phyloP scores from a whole-genome alignment of 2,888 invertebrate genomes.

The Phyllotreta striolata region DNA sequence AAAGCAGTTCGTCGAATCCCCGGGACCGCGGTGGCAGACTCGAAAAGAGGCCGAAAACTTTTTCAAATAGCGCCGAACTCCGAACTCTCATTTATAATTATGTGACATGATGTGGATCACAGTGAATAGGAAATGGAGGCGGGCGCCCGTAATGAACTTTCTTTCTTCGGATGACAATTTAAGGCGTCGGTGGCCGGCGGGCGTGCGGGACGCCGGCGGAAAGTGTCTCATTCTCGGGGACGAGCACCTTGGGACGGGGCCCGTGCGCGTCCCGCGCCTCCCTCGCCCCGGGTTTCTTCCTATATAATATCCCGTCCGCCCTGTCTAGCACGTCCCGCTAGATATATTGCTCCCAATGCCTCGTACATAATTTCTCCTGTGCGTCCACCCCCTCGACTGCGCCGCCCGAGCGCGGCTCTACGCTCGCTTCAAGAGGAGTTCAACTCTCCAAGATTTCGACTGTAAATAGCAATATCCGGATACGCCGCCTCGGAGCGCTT shows the following conservation, averaged over 20 bases:
- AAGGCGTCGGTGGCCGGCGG: slow-evolving; percentile 51
- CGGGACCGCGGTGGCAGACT: slow-evolving; percentile 12
- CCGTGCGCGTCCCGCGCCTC: slow-evolving; percentile 36
- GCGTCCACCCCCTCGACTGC: slow-evolving; percentile 49
- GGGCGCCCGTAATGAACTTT: slow-evolving; percentile 53
- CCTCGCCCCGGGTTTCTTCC: slow-evolving; percentile 58
- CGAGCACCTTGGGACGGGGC: slow-evolving; percentile 58
- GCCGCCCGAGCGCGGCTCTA: slow-evolving; percentile 30
- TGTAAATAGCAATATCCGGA: slow-evolving; percentile 32
- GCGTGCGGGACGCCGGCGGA: slow-evolving; percentile 47
- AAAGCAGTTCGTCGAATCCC: slow-evolving; percentile 26
- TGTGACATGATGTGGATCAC: slow-evolving; percentile 33
- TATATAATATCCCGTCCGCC: slow-evolving; percentile 62
- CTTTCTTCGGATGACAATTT: slow-evolving; percentile 59
- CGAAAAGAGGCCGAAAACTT: slow-evolving; percentile 20
- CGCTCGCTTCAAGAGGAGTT: slow-evolving; percentile 25
- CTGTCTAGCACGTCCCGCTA: slow-evolving; percentile 62
- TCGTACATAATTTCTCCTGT: slow-evolving; percentile 63
- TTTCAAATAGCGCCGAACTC: slow-evolving; percentile 19
- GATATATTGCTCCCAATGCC: slow-evolving; percentile 64
- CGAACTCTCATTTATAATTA: slow-evolving; percentile 33
- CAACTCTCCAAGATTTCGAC: slow-evolving; percentile 35
- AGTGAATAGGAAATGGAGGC: slow-evolving; percentile 34
- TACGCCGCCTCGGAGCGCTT: slow-evolving; percentile 6
- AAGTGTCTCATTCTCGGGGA: slow-evolving; percentile 61